phyloP scores from a whole-genome alignment of 2,888 invertebrate genomes.

The Biston stratarius region DNA sequence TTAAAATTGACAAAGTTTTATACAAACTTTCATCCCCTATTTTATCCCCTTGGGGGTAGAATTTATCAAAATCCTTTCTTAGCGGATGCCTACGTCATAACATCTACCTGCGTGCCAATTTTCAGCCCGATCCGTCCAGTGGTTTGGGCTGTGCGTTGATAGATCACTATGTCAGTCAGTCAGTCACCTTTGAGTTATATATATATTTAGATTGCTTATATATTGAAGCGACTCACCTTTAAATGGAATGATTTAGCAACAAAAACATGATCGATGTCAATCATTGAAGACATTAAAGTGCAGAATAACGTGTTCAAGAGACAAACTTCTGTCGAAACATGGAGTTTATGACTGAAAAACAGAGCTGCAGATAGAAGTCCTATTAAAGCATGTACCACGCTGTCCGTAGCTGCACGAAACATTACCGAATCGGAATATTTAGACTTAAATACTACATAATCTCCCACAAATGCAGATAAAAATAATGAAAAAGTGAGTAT shows the following conservation, averaged over 20 bases:
- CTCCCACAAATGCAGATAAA: slow-evolving; percentile 63
- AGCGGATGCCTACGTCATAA: too few species aligned
- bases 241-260: slow-evolving; percentile 70
- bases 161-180: too few species aligned
- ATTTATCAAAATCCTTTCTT: too few species aligned
- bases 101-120: too few species aligned
- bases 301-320: slow-evolving; percentile 65
- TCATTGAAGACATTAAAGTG: slow-evolving; percentile 66
- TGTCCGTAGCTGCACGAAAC: slow-evolving; percentile 69
- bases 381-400: slow-evolving; percentile 64
- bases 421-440: slow-evolving; percentile 63
- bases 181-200: too few species aligned
- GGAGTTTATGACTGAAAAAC: slow-evolving; percentile 66
- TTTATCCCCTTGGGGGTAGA: too few species aligned
- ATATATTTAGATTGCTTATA: too few species aligned
- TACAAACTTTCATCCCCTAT: too few species aligned
- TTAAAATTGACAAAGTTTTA: too few species aligned
- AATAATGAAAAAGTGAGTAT: slow-evolving; percentile 60
- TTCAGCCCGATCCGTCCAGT: too few species aligned
- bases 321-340: slow-evolving; percentile 50
- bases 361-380: slow-evolving; percentile 67
- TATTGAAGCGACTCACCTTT: slow-evolving; percentile 60
- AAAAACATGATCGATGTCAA: slow-evolving; percentile 77
- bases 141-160: too few species aligned
- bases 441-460: slow-evolving; percentile 72